Percentiles rank a stretch among this genome's conserved stretches.
Conservation (phyloP, 2,113 vertebrate species). For the Leiothrix lutea region DNA sequence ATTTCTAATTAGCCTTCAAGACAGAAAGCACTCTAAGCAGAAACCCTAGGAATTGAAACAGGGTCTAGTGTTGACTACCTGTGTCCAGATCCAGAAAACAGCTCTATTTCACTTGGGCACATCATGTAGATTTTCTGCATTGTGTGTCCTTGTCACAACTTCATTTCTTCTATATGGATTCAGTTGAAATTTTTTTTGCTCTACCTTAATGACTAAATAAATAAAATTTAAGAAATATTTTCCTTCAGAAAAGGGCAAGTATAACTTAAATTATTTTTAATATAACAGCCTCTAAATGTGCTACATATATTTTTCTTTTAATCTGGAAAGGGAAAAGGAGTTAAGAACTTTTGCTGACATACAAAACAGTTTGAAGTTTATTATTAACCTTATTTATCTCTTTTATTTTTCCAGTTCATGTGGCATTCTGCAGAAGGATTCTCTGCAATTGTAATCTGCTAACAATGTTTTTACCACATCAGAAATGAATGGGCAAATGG, state of each 20-base stretch:
- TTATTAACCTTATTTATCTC: neutral
- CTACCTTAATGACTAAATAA: neutral
- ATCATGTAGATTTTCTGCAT: neutral
- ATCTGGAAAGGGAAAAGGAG: neutral
- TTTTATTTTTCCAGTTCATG: neutral
- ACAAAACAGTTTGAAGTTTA: neutral
- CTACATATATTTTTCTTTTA: neutral
- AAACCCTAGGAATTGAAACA: neutral
- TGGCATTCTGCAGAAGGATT: neutral
- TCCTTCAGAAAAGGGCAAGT: neutral
- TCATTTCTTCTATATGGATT: neutral
- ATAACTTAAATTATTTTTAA: neutral
- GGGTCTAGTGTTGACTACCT: neutral
- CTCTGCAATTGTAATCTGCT: neutral
- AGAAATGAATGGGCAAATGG: neutral
- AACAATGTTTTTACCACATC: neutral
- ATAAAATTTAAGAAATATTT: neutral
- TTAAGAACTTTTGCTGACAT: neutral
- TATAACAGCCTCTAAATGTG: neutral
- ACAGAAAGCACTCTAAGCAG: neutral
- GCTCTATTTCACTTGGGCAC: neutral
- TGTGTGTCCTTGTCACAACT: neutral
- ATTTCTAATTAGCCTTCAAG: neutral
- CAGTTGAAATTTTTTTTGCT: neutral
- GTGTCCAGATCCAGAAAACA: neutral